phyloP scores from a whole-genome alignment of 2,797 vertebrate genomes.

The Salmo trutta region DNA sequence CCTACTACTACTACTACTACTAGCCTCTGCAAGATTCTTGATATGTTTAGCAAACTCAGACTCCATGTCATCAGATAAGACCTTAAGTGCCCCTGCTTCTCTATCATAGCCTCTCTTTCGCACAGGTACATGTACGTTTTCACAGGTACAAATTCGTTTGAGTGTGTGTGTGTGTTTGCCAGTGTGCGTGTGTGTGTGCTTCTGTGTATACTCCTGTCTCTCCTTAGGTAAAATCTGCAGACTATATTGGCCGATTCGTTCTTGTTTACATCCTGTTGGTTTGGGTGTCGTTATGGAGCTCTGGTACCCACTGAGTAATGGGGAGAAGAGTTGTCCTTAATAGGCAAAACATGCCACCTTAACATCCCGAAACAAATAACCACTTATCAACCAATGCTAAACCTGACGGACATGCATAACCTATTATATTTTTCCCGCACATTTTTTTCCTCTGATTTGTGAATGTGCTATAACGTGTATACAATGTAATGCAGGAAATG shows the following conservation, averaged over 20 bases:
- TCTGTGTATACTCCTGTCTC: conserved; percentile 38
- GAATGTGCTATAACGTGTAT: not conserved
- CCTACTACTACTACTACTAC: too few species aligned
- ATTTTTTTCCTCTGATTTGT: not conserved
- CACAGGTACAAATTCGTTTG: not conserved
- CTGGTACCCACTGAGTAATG: too few species aligned
- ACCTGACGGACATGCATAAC: conserved; percentile 30
- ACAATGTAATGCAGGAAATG: conserved; percentile 37
- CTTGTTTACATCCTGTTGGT: conserved; percentile 65
- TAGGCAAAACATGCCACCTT: not conserved
- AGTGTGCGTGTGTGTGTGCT: conserved; percentile 35
- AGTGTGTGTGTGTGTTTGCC: conserved; percentile 56
- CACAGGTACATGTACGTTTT: too few species aligned
- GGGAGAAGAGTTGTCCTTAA: too few species aligned
- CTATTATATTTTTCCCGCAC: not conserved
- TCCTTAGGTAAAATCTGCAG: conserved; percentile 60
- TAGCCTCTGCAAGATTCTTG: too few species aligned
- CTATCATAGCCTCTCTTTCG: too few species aligned
- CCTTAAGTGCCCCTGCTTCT: too few species aligned
- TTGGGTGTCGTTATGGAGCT: too few species aligned
- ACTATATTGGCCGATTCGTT: conserved; percentile 62
- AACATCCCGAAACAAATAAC: not conserved
- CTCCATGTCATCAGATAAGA: too few species aligned
- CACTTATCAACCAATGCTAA: conserved; percentile 10
- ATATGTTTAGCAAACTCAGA: too few species aligned